These are phyloP conservation scores for Meloidogyne chitwoodi DNA, from an alignment of 1,140 invertebrate genomes.

Conservation along the genomic window DNA sequence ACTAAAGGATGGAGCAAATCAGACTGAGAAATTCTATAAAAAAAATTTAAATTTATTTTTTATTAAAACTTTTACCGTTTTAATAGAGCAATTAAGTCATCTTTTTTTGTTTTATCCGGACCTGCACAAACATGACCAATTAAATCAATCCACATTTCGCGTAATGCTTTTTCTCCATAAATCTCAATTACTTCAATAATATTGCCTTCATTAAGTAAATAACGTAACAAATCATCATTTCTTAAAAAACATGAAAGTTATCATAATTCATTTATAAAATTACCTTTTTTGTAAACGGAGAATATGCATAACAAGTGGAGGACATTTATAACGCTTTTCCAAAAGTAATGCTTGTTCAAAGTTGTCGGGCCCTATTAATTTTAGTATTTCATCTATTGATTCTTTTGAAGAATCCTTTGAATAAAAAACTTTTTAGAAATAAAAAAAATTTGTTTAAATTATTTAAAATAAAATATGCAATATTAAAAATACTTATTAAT, in stretches of 20 bases:
- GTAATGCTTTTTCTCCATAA: slow-evolving; percentile 39
- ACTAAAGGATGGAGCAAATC: slow-evolving; percentile 50
- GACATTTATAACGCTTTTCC: slow-evolving; percentile 33
- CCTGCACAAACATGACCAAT: slow-evolving; percentile 36
- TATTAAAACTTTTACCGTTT: slow-evolving; percentile 26
- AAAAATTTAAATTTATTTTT: background rate
- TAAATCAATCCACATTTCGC: slow-evolving; percentile 54
- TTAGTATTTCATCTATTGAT: slow-evolving; percentile 8
- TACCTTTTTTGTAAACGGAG: slow-evolving; percentile 24
- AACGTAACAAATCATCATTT: slow-evolving; percentile 44
- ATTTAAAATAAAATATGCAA: background rate
- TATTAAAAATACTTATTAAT: too few relatives aligned
- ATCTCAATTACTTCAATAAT: slow-evolving; percentile 43
- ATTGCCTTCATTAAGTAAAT: slow-evolving; percentile 49
- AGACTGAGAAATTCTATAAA: slow-evolving; percentile 31
- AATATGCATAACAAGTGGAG: slow-evolving; percentile 41
- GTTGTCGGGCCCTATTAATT: slow-evolving; percentile 27
- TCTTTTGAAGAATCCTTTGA: slow-evolving; percentile 6
- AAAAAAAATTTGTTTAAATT: too few relatives aligned
- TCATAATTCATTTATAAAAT: background rate
- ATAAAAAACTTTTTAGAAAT: background rate
- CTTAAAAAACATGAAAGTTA: background rate
- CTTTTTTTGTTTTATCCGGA: slow-evolving; percentile 29
- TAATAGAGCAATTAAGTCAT: slow-evolving; percentile 31
- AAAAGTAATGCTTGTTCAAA: slow-evolving; percentile 34